Evolutionary conservation across 2,888 invertebrate species (phyloP).

Genomic region (Clunio marinus): DNA sequence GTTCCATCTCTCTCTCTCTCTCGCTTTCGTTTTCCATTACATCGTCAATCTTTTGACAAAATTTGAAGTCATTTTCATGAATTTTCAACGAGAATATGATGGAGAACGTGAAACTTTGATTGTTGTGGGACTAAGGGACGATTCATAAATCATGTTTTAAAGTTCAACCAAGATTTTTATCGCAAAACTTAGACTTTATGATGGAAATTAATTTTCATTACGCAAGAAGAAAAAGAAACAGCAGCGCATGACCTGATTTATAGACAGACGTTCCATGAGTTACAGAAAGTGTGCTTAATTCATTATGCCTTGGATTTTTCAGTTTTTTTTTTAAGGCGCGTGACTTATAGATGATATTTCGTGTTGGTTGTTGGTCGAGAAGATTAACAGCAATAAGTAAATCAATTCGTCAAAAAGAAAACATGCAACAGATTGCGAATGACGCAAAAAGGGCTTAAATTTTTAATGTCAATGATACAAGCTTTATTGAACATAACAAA

Average conservation of each 20-base stretch:
- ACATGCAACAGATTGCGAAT: not conserved
- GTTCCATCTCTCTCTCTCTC: too few relatives aligned
- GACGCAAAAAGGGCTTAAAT: not conserved
- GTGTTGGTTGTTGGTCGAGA: not conserved
- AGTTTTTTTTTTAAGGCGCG: not conserved
- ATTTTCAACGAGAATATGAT: not conserved
- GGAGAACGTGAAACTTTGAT: not conserved
- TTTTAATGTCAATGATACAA: slow-evolving; percentile 1
- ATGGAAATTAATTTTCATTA: too few relatives aligned
- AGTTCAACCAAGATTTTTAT: too few relatives aligned
- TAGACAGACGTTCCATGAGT: too few relatives aligned
- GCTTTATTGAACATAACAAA: not conserved
- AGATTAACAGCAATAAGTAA: not conserved
- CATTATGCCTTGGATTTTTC: not conserved
- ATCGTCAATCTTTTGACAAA: not conserved
- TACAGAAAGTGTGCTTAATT: not conserved
- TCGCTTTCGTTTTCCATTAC: too few relatives aligned
- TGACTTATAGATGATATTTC: slow-evolving; percentile 17
- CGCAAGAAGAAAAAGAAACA: too few relatives aligned
- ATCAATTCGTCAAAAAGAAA: too few relatives aligned
- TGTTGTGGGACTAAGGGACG: not conserved
- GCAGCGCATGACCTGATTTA: too few relatives aligned
- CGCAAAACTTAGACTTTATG: too few relatives aligned
- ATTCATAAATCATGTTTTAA: too few relatives aligned
- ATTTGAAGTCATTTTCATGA: slow-evolving; percentile 10